These are phyloP conservation scores for Andrena cerasifolii DNA, from an alignment of 1,140 invertebrate species.

Conservation along the genomic window DNA sequence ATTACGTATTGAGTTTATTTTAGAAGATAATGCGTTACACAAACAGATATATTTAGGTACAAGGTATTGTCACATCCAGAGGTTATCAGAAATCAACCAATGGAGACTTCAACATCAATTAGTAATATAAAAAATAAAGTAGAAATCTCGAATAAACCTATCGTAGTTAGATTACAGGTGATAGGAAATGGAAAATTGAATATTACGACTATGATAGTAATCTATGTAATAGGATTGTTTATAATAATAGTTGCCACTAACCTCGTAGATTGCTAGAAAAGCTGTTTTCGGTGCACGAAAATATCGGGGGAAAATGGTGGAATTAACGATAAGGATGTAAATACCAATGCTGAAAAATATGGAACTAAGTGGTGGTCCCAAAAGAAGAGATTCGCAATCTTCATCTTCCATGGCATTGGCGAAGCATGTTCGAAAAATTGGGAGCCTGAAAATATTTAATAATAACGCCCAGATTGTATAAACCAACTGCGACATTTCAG, in stretches of 20 bases:
- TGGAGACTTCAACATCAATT: too few relatives aligned
- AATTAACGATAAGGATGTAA: conserved; percentile 66
- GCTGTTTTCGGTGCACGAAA: conserved; percentile 59
- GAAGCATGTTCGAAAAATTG: conserved; percentile 71
- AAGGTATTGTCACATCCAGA: too few relatives aligned
- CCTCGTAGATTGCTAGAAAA: conserved; percentile 71
- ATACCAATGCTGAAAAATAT: conserved; percentile 68
- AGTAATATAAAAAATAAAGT: too few relatives aligned
- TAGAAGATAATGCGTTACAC: too few relatives aligned
- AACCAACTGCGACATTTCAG: conserved; percentile 66
- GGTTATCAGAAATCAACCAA: too few relatives aligned
- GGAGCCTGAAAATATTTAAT: conserved; percentile 60
- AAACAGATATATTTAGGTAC: too few relatives aligned
- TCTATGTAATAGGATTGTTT: not conserved
- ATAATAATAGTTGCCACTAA: conserved; percentile 34
- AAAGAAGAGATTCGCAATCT: conserved; percentile 55
- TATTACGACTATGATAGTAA: not conserved
- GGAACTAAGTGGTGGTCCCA: conserved; percentile 62
- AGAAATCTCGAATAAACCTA: too few relatives aligned
- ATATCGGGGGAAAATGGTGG: conserved; percentile 63
- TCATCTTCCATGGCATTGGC: conserved; percentile 66
- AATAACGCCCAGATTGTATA: conserved; percentile 72
- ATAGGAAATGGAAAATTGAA: too few relatives aligned
- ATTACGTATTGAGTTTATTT: too few relatives aligned
- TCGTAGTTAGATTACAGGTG: too few relatives aligned